Base-by-base conservation (phyloP, 2,113 vertebrate species). In the Naja naja region DNA sequence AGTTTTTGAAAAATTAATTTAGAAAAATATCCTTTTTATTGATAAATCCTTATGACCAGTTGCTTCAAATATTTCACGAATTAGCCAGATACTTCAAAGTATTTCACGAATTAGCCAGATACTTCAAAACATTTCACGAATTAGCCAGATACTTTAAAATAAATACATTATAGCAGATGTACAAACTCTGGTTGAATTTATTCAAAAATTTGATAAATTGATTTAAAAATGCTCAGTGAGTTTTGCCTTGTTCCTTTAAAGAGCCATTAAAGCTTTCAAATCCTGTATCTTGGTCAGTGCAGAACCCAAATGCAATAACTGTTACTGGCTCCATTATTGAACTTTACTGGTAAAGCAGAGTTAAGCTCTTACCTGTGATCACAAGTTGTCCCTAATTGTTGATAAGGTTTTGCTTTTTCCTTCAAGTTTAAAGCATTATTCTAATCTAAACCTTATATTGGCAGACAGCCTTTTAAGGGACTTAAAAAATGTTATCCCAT, bases 81-180 rank as follows among this genome's bases (percentile, higher is more conserved):
- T 90, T 56, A 25, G 10, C 60, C 60, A 14, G 0, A 49, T 92
- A 1, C 52, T 8, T n/a, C 91, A 64, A 30, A n/a, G n/a, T 39
- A 81, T 91, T 92, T 93, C 18, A 89, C 90, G 93, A 91, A 30
- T 90, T 56, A 25, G n/a, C 43, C 94, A 4, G 30, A 90, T 93
- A 52, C 0, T 94, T n/a, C 91, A 55, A 53, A 89, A 91, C 30
- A 81, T 91, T 92, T 93, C 18, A 89, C 90, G 93, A 91, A 30
- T 90, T 56, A 25, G 12, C 64, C 64, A 18, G 0, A 49, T 92
- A 1, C 49, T 9, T n/a, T 91, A 74, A 34, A 69, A n/a, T n/a
- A 85, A 69, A 30, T 22, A 1, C n/a, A 20, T 90, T 47, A 0
- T 85, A 93, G 93, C 92, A 92, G 64, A 85, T 74, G 30, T 5